phyloP scores from a whole-genome alignment of 1,140 invertebrate species.

The Diabrotica virgifera region DNA sequence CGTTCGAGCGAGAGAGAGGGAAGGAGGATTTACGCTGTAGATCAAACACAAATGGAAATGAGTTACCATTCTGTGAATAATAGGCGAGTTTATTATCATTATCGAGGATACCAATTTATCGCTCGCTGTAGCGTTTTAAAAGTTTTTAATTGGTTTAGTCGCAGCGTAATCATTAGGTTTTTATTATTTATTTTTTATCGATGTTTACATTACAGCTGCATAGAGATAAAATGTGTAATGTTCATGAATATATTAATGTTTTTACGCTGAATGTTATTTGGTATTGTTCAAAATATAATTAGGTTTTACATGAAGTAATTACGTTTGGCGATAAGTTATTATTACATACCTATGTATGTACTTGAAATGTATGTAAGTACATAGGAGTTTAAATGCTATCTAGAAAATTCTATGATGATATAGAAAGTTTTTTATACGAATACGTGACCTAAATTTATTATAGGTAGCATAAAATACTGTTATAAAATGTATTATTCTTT shows the following conservation, averaged over 20 bases:
- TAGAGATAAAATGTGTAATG: not conserved
- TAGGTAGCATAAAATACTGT: too few species aligned
- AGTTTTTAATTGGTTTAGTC: constrained; percentile 17
- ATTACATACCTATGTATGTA: too few species aligned
- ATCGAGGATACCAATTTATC: constrained; percentile 17
- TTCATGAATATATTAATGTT: not conserved
- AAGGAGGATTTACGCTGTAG: constrained; percentile 12
- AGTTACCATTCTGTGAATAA: constrained; percentile 16
- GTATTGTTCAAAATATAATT: not conserved
- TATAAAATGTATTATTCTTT: too few species aligned
- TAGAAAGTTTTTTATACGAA: too few species aligned
- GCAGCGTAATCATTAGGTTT: not conserved
- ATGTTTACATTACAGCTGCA: not conserved
- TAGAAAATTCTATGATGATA: too few species aligned
- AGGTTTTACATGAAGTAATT: not conserved
- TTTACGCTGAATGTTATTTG: not conserved
- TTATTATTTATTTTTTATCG: constrained; percentile 6
- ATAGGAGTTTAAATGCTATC: too few species aligned
- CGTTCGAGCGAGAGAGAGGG: not conserved
- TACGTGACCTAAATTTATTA: too few species aligned
- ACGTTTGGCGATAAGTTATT: too few species aligned
- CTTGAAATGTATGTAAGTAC: too few species aligned
- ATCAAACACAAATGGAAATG: constrained; percentile 24
- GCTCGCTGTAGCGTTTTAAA: constrained; percentile 19
- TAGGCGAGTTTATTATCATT: constrained; percentile 6